Conservation (phyloP, 1,140 invertebrate genomes). For the Papilio dardanus region DNA sequence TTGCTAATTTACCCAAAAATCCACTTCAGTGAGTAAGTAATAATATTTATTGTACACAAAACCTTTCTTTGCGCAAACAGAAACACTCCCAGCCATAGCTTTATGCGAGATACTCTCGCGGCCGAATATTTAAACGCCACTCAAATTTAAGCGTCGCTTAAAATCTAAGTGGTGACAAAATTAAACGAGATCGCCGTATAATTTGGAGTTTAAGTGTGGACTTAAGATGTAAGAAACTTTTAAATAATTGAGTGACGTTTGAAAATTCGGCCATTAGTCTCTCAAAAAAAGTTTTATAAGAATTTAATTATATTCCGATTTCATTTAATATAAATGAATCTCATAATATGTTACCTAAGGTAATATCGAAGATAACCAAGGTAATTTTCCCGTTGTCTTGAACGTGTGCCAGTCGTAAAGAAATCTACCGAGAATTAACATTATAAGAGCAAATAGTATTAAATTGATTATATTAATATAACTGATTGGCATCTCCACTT, state of each 20-base stretch:
- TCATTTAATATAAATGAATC: slow-evolving; percentile 12
- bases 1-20: not conserved
- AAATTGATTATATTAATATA: slow-evolving; percentile 89
- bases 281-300: too few relatives aligned
- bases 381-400: slow-evolving; percentile 89
- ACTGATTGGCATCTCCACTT: slow-evolving; percentile 81
- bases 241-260: too few relatives aligned
- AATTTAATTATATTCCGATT: slow-evolving; percentile 3
- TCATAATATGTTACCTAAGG: slow-evolving; percentile 47
- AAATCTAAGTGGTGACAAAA: too few relatives aligned
- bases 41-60: slow-evolving; percentile 9
- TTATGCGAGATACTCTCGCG: too few relatives aligned
- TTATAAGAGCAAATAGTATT: slow-evolving; percentile 85
- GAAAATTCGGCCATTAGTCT: too few relatives aligned
- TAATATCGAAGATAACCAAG: slow-evolving; percentile 86
- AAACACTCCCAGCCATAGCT: not conserved
- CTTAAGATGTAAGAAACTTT: too few relatives aligned
- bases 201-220: too few relatives aligned
- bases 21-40: not conserved
- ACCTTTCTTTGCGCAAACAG: not conserved
- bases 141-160: too few relatives aligned
- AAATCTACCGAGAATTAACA: slow-evolving; percentile 88
- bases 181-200: too few relatives aligned
- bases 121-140: too few relatives aligned
- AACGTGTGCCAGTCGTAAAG: slow-evolving; percentile 91